phyloP scores from a whole-genome alignment of 2,888 invertebrate species.

The Catocala fraxini region DNA sequence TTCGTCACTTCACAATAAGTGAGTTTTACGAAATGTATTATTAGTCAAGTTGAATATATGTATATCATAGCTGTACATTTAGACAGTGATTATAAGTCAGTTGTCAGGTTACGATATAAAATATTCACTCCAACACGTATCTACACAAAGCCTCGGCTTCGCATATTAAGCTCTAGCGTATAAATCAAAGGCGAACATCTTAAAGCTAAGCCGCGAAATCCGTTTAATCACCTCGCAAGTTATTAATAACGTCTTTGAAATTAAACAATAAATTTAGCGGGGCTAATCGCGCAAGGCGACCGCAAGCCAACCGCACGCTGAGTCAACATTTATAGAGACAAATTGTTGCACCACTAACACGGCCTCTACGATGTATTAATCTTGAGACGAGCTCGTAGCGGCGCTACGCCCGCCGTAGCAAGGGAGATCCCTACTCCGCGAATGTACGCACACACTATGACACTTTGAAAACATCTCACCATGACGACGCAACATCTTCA shows the following conservation, averaged over 20 bases:
- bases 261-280: conserved; percentile 87
- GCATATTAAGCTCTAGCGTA: conserved; percentile 71
- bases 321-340: conserved; percentile 88
- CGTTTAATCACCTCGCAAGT: conserved; percentile 84
- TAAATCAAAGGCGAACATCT: conserved; percentile 81
- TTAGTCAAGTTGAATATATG: conserved; percentile 14
- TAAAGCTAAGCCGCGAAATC: conserved; percentile 79
- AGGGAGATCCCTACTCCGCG: conserved; percentile 51
- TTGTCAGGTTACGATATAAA: conserved; percentile 48
- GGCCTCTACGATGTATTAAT: conserved; percentile 84
- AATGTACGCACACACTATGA: conserved; percentile 52
- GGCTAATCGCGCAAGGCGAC: conserved; percentile 84
- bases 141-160: conserved; percentile 64
- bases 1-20: conserved; percentile 31
- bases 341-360: conserved; percentile 85
- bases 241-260: conserved; percentile 87
- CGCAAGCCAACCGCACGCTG: conserved; percentile 79
- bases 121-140: conserved; percentile 54
- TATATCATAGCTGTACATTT: conserved; percentile 32
- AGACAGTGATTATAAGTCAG: conserved; percentile 39
- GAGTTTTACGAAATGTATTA: conserved; percentile 32
- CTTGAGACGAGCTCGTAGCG: conserved; percentile 72
- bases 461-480: conserved; percentile 36
- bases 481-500: conserved; percentile 28
- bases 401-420: conserved; percentile 62